Evolutionary conservation across 2,888 invertebrate genomes (phyloP), one percentile per base, ranked within the genome.

Genomic region (Tetropium fuscum): DNA sequence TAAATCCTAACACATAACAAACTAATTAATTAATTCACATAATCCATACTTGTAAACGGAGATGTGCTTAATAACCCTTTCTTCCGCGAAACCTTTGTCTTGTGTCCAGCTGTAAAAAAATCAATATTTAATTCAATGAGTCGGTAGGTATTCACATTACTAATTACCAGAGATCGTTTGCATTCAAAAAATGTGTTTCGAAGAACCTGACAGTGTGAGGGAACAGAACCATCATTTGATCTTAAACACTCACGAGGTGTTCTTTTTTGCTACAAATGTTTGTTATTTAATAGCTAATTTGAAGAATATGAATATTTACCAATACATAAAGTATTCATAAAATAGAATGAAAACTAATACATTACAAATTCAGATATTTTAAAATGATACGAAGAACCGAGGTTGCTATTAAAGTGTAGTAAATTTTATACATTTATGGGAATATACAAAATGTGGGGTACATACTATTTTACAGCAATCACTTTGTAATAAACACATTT

Each of bases 171-270:
- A 34, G 95, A 95, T 76, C 95, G 84, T 84, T 96, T 97, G 81
- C 96, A 97, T 81, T 95, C 95, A 81, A 94, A 95, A 80, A 96
- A 95, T 22, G 87, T 87, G 65, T 86, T 87, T 44, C 91, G 83
- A n/a, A 96, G 83, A 44, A 87, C 86, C 53, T 85, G 80, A 75
- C 96, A 97, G 77, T 94, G 90, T 0, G 85, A 80, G 0, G 95
- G 92, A 0, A 94, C 90, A 18, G 83, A 78, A 0, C 86, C 86
- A 74, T 89, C 87, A 57, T 82, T 83, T 1, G 71, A 69, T 44
- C 77, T 78, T 38, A 96, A 82, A 75, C 96, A 96, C 80, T 96
- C 90, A 67, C 88, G 86, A 0, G 96, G 95, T 0, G 94, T 93
- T 74, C 87, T 90, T 73, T 87, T 90, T 20, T 91, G 85, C 94